phyloP scores from a whole-genome alignment of 2,888 invertebrate species.

The Geophilus truncorum region DNA sequence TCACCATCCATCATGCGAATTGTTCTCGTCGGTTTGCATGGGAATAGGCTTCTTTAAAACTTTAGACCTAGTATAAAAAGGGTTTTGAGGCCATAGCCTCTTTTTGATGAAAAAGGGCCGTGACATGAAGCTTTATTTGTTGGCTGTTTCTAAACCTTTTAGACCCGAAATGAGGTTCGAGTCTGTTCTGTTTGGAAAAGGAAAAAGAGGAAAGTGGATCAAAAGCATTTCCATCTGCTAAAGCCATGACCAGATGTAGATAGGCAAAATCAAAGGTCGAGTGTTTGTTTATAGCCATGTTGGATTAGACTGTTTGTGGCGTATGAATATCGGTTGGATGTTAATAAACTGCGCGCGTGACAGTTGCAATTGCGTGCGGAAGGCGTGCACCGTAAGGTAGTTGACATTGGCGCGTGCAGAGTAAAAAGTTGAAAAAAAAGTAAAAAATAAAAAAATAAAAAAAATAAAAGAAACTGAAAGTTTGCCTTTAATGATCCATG shows the following conservation, averaged over 20 bases:
- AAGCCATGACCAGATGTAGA: not conserved
- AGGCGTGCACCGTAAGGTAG: not conserved
- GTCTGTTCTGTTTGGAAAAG: not conserved
- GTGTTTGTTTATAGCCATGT: not conserved
- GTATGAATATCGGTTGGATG: not conserved
- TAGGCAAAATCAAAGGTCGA: not conserved
- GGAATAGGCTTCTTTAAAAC: not conserved
- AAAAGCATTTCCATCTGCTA: not conserved
- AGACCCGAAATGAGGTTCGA: not conserved
- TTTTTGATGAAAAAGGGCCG: not conserved
- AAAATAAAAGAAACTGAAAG: not conserved
- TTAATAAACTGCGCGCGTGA: constrained; percentile 10
- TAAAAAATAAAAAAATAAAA: not conserved
- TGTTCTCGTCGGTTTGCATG: constrained; percentile 1
- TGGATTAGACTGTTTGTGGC: not conserved
- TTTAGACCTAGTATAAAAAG: not conserved
- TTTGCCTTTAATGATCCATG: constrained; percentile 5
- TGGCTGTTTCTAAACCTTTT: not conserved
- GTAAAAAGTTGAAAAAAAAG: no score
- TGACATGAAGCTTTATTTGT: constrained; percentile 7
- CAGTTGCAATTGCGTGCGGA: not conserved
- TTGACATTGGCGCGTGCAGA: constrained; percentile 4
- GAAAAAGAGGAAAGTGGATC: constrained; percentile 12
- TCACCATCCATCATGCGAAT: constrained; percentile 10
- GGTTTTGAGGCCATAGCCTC: constrained; percentile 23